These are phyloP conservation scores for Ceratotherium simum DNA, from an alignment of 2,113 vertebrate genomes.

Conservation along the genomic window DNA sequence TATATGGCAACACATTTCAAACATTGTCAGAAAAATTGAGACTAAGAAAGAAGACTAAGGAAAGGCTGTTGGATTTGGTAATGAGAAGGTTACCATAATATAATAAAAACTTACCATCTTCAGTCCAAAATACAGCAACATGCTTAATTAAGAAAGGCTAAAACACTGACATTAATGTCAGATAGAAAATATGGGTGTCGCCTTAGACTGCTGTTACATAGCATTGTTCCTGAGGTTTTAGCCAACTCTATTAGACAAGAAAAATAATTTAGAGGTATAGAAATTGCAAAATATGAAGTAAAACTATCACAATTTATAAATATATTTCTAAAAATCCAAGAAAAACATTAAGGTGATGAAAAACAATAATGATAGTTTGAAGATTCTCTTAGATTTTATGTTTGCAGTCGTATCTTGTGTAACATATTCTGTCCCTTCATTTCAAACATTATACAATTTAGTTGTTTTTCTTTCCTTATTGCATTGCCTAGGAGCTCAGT, in stretches of 20 bases:
- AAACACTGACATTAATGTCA: not conserved
- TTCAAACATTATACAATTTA: not conserved
- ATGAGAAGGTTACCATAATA: not conserved
- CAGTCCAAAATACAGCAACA: not conserved
- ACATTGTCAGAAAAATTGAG: not conserved
- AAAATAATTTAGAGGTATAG: not conserved
- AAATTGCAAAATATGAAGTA: not conserved
- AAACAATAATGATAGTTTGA: not conserved
- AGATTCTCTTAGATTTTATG: not conserved
- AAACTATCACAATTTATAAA: not conserved
- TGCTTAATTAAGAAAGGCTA: constrained; percentile 30
- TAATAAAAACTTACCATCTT: not conserved
- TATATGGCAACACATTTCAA: not conserved
- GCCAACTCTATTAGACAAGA: not conserved
- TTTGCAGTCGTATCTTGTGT: not conserved
- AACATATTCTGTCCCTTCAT: not conserved
- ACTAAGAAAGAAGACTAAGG: not conserved
- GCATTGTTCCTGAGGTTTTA: not conserved
- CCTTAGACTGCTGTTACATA: not conserved
- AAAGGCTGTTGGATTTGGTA: not conserved
- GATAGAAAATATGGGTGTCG: not conserved
- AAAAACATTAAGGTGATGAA: not conserved
- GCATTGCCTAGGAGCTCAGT: not conserved
- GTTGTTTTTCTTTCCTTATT: not conserved
- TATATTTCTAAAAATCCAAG: not conserved